Evolutionary conservation across 1,140 invertebrate species (phyloP), one percentile per base, ranked within the genome.

Genomic region (Microplitis mediator): DNA sequence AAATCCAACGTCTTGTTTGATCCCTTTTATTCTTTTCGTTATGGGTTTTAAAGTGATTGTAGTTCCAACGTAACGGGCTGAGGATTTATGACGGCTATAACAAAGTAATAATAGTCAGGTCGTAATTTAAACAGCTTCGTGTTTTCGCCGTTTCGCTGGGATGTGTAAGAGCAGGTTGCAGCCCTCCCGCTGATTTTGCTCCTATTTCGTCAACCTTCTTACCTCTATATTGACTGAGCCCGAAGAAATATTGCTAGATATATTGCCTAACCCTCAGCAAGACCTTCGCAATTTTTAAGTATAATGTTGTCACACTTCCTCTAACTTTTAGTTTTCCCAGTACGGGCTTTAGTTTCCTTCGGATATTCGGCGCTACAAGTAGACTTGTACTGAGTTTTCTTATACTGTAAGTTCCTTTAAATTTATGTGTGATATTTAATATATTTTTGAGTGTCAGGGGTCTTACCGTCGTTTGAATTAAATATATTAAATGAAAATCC

Each of bases 91-190:
- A 68, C 69, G 72, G 73, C 74, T 76, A 77, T 84, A 83, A 84
- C 80, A 68, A 82, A 84, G 80, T 82, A 84, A 86, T 85, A 85
- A 85, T 85, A 79, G 80, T 73, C 78, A 54, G 76, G 74, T 81
- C 80, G 77, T 82, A 81, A 85, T 77, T 84, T 84, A 80, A 74
- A 67, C 66, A 73, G 76, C 60, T 35, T 71, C 71, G 73, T 76
- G 67, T 65, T 58, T 50, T 32, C 66, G 51, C 61, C 70, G 71
- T 61, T 75, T 69, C 32, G 76, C 34, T 72, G 52, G 51, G 76
- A 69, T 79, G 69, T 73, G 69, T 69, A 80, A 76, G 72, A 71
- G 79, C 83, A 85, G 81, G 80, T 85, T 85, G 73, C 56, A 35
- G 69, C 58, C 73, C 69, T 74, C 79, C 80, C 73, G 72, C 66